These are phyloP conservation scores for Hedya salicella DNA, from an alignment of 2,888 invertebrate species.

Conservation along the genomic window DNA sequence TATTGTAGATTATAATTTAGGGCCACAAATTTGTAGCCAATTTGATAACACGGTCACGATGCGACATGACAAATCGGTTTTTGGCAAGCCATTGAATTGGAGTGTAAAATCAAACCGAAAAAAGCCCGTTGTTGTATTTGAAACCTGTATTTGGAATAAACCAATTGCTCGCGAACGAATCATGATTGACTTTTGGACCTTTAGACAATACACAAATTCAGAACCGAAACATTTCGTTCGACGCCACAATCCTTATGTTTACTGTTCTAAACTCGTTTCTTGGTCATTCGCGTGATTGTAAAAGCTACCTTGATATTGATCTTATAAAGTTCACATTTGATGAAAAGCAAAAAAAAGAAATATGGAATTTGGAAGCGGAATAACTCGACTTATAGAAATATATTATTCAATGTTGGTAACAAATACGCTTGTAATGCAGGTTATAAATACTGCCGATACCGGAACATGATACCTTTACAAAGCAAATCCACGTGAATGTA, in stretches of 20 bases:
- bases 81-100: slow-evolving; percentile 21
- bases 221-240: not conserved
- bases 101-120: slow-evolving; percentile 25
- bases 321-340: not conserved
- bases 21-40: too few relatives aligned
- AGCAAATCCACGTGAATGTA: slow-evolving; percentile 34
- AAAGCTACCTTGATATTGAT: not conserved
- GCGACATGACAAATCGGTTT: slow-evolving; percentile 27
- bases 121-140: slow-evolving; percentile 6
- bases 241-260: not conserved
- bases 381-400: slow-evolving; percentile 5
- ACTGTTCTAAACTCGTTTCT: not conserved
- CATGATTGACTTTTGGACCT: not conserved
- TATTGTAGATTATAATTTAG: not conserved
- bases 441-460: slow-evolving; percentile 30
- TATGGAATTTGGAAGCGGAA: not conserved
- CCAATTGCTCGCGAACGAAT: slow-evolving; percentile 6
- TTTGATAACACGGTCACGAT: slow-evolving; percentile 9
- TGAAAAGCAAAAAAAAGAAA: not conserved
- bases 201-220: not conserved
- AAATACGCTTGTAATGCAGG: slow-evolving; percentile 31
- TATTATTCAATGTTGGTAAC: slow-evolving; percentile 22
- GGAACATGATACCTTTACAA: slow-evolving; percentile 34
- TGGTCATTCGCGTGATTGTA: not conserved
- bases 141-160: slow-evolving; percentile 10